These are phyloP conservation scores for Tenualosa ilisha DNA, from an alignment of 2,797 vertebrate genomes.

Conservation along the genomic window DNA sequence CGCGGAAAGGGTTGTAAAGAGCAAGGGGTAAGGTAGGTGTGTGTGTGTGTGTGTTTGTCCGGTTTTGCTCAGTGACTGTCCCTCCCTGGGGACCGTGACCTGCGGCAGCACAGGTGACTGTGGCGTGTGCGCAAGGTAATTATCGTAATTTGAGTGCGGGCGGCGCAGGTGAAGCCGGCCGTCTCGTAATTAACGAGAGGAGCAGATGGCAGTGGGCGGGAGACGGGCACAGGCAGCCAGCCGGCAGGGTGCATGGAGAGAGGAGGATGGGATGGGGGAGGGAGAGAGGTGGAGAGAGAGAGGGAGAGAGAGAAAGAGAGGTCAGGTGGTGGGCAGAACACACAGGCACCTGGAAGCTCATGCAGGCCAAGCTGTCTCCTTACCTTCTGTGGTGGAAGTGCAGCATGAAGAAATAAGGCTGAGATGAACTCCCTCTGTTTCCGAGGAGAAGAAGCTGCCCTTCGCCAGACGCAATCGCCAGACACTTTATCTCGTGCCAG, in stretches of 20 bases:
- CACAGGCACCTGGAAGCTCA: slow-evolving; percentile 65
- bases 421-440: not conserved
- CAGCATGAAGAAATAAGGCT: not conserved
- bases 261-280: not conserved
- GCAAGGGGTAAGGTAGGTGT: slow-evolving; percentile 36
- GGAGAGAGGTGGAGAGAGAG: slow-evolving; percentile 25
- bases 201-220: slow-evolving; percentile 81
- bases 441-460: not conserved
- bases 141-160: slow-evolving; percentile 78
- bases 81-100: slow-evolving; percentile 27
- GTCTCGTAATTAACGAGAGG: slow-evolving; percentile 78
- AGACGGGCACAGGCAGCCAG: slow-evolving; percentile 62
- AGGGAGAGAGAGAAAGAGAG: slow-evolving; percentile 32
- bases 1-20: slow-evolving; percentile 3
- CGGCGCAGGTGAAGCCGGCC: slow-evolving; percentile 80
- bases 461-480: not conserved
- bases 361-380: slow-evolving; percentile 50
- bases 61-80: slow-evolving; percentile 29
- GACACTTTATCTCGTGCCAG: not conserved
- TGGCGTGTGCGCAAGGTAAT: slow-evolving; percentile 66
- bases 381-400: not conserved
- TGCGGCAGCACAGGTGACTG: slow-evolving; percentile 41
- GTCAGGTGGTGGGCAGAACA: slow-evolving; percentile 70
- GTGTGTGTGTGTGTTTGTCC: slow-evolving; percentile 36
- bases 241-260: slow-evolving; percentile 30